phyloP scores from a whole-genome alignment of 2,797 vertebrate genomes.

The Chaenodraco wilsoni region DNA sequence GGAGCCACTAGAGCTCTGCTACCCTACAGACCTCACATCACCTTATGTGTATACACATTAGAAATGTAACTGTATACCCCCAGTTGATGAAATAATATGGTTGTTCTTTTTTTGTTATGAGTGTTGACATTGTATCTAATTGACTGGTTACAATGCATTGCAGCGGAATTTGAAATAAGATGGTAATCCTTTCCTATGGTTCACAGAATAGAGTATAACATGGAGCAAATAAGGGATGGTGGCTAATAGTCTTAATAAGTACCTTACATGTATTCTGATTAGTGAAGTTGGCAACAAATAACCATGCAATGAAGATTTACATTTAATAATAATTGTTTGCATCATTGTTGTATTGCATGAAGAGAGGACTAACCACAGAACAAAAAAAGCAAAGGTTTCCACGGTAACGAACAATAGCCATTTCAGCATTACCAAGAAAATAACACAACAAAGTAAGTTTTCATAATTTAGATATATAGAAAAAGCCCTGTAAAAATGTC shows the following conservation, averaged over 20 bases:
- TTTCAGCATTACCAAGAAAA: background rate
- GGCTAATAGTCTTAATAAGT: too few relatives aligned
- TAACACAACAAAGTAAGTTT: constrained; percentile 1
- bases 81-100: background rate
- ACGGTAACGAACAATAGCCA: background rate
- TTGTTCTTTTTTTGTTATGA: background rate
- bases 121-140: background rate
- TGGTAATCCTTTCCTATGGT: too few relatives aligned
- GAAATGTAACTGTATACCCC: too few relatives aligned
- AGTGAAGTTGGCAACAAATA: constrained; percentile 7
- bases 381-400: background rate
- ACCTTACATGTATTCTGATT: background rate
- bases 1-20: constrained; percentile 18
- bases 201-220: too few relatives aligned
- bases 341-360: background rate
- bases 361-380: background rate
- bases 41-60: background rate
- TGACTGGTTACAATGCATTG: background rate
- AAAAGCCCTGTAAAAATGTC: background rate
- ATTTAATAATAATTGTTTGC: constrained; percentile 21
- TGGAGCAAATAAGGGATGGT: too few relatives aligned
- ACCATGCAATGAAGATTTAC: background rate
- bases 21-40: background rate
- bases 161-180: background rate
- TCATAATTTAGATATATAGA: constrained; percentile 8